Conservation (phyloP, 2,888 invertebrate species). For the Drosophila paranaensis region DNA sequence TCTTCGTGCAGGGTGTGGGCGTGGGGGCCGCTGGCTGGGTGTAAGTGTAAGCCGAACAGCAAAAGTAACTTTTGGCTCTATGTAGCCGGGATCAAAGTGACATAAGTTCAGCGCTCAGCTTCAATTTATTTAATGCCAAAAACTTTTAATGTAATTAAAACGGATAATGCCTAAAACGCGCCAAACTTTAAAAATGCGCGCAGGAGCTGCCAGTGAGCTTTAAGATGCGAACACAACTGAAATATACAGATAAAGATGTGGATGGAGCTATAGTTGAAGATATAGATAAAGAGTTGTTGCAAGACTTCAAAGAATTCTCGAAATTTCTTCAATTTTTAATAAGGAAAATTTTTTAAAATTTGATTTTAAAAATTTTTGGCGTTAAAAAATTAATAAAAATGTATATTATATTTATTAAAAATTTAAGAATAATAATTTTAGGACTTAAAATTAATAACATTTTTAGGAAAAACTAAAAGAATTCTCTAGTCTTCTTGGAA, state of each 20-base stretch:
- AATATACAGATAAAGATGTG: not conserved
- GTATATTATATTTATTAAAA: too few relatives aligned
- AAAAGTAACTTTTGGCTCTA: slow-evolving; percentile 63
- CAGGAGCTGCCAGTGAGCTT: slow-evolving; percentile 32
- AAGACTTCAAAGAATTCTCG: too few relatives aligned
- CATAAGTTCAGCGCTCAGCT: slow-evolving; percentile 70
- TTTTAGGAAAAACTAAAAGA: too few relatives aligned
- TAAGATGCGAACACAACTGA: slow-evolving; percentile 24
- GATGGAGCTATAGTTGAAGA: too few relatives aligned
- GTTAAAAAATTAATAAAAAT: too few relatives aligned
- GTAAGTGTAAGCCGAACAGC: slow-evolving; percentile 49
- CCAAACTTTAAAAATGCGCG: slow-evolving; percentile 52
- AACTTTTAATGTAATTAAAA: slow-evolving; percentile 77
- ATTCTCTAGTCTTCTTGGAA: too few relatives aligned
- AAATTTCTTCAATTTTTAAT: too few relatives aligned
- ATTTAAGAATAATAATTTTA: too few relatives aligned
- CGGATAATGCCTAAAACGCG: slow-evolving; percentile 71
- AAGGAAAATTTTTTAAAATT: too few relatives aligned
- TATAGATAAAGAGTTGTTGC: not conserved
- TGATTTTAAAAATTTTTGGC: too few relatives aligned
- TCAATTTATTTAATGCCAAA: slow-evolving; percentile 75
- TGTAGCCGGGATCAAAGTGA: slow-evolving; percentile 73
- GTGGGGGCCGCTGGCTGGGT: not conserved
- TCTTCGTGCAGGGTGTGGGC: not conserved
- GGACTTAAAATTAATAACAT: too few relatives aligned